phyloP scores from a whole-genome alignment of 2,888 invertebrate genomes.

The Dicyrtoma fusca region DNA sequence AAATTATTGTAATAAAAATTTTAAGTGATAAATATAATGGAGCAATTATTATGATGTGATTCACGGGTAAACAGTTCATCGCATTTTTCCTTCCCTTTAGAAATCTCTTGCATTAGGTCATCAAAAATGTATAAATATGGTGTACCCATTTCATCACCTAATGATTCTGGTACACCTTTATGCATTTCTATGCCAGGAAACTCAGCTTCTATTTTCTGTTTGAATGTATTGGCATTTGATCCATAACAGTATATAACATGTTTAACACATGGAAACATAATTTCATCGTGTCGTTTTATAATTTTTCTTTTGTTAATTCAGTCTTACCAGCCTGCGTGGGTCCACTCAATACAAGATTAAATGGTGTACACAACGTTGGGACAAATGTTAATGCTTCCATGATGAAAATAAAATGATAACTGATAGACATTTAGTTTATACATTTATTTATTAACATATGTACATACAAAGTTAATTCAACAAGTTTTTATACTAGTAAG shows the following conservation, averaged over 20 bases:
- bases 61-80: conserved; percentile 2
- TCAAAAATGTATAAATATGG: conserved; percentile 29
- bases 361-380: neutral
- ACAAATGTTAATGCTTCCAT: conserved; percentile 18
- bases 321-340: conserved; percentile 28
- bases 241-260: conserved; percentile 32
- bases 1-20: conserved; percentile 41
- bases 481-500: neutral
- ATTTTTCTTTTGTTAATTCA: conserved; percentile 23
- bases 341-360: conserved; percentile 20
- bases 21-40: conserved; percentile 27
- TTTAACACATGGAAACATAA: conserved; percentile 11
- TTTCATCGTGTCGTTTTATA: conserved; percentile 23
- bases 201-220: neutral
- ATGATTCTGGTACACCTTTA: conserved; percentile 23
- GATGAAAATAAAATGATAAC: neutral
- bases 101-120: conserved; percentile 29
- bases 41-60: conserved; percentile 18
- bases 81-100: conserved; percentile 9
- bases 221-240: neutral
- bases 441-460: neutral
- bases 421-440: neutral
- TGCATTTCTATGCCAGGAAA: conserved; percentile 27
- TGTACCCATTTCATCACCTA: conserved; percentile 11
- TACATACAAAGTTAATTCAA: neutral